A percentile compares a stretch with the other conserved stretches of the same genome.
Evolutionary conservation across 2,888 invertebrate genomes (phyloP).

Genomic region (Pecten maximus): DNA sequence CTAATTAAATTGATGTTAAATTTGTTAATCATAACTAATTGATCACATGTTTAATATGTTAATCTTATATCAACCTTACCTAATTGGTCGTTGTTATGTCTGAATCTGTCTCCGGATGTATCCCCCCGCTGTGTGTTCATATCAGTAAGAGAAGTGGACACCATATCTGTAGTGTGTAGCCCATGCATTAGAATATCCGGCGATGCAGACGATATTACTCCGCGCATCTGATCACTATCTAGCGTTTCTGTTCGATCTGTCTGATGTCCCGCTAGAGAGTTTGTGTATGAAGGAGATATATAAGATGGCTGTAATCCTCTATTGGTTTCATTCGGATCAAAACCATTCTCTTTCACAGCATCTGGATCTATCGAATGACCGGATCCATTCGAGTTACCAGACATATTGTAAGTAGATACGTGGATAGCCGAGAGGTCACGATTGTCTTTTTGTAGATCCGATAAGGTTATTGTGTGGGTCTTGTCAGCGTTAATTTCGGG

Average conservation of each 20-base stretch:
- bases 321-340: background rate
- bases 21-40: too few relatives aligned
- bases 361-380: background rate
- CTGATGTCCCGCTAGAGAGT: background rate
- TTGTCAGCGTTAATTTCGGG: background rate
- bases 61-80: too few relatives aligned
- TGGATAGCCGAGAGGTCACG: background rate
- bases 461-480: background rate
- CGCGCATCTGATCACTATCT: background rate
- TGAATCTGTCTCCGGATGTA: background rate
- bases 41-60: too few relatives aligned
- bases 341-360: background rate
- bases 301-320: background rate
- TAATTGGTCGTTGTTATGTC: background rate
- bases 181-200: background rate
- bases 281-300: background rate
- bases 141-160: background rate
- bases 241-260: background rate
- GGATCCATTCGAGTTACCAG: background rate
- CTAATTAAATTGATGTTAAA: too few relatives aligned
- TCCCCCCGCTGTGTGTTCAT: background rate
- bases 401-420: background rate
- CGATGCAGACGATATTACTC: background rate
- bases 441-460: background rate
- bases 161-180: background rate